Percentiles rank a stretch among this genome's conserved stretches.
Conservation (phyloP, 2,888 invertebrate species). For the Ypsolopha sequella region DNA sequence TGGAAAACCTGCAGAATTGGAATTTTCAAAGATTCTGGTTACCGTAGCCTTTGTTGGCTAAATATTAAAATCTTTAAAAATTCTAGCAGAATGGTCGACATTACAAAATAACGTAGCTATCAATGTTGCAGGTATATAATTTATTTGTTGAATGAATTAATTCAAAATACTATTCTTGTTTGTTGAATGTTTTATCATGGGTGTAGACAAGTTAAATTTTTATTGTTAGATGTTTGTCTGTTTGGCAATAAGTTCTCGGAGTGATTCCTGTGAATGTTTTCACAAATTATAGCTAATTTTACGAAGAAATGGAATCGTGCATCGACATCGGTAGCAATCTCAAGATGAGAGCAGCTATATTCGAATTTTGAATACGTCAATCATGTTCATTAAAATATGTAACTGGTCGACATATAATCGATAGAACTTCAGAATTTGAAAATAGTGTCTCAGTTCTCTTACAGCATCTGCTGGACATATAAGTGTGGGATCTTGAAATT, state of each 20-base stretch:
- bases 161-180: neutral
- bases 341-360: constrained; percentile 56
- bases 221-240: neutral
- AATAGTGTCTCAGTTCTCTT: constrained; percentile 48
- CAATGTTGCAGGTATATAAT: no score
- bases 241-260: neutral
- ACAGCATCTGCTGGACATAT: constrained; percentile 65
- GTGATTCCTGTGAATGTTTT: neutral
- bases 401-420: neutral
- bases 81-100: no score
- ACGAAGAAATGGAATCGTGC: constrained; percentile 9
- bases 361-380: constrained; percentile 25
- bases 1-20: neutral
- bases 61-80: no score
- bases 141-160: neutral
- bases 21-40: no score
- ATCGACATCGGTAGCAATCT: constrained; percentile 61
- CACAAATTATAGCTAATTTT: neutral
- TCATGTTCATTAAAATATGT: neutral
- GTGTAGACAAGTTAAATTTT: neutral
- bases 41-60: no score
- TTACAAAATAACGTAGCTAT: no score
- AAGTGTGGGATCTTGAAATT: constrained; percentile 46
- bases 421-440: constrained; percentile 31
- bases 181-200: neutral